phyloP scores from a whole-genome alignment of 2,888 invertebrate species.

The Endomychus coccineus region DNA sequence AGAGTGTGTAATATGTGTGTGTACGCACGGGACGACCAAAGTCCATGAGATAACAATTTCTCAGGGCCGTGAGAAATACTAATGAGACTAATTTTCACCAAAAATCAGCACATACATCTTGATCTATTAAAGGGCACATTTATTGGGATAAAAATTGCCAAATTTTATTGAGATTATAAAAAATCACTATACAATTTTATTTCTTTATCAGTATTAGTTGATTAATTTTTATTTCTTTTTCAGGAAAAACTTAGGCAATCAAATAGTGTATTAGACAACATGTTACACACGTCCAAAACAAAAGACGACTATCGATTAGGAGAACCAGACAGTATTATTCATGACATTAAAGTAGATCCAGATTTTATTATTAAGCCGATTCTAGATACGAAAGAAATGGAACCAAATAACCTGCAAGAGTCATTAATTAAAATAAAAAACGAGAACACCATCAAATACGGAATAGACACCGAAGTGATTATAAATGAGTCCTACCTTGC shows the following conservation, averaged over 20 bases:
- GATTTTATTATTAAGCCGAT: slow-evolving; percentile 23
- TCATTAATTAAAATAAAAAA: slow-evolving; percentile 23
- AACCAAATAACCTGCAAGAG: slow-evolving; percentile 10
- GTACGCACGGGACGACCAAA: too few relatives aligned
- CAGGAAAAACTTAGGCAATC: slow-evolving; percentile 55
- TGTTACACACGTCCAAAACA: slow-evolving; percentile 44
- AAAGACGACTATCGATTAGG: slow-evolving; percentile 33
- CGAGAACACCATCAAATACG: slow-evolving; percentile 12
- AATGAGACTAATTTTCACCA: too few relatives aligned
- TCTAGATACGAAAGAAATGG: slow-evolving; percentile 12
- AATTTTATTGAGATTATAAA: too few relatives aligned
- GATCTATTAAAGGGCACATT: too few relatives aligned
- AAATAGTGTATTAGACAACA: slow-evolving; percentile 52
- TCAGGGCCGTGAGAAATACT: too few relatives aligned
- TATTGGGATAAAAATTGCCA: too few relatives aligned
- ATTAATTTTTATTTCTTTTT: slow-evolving; percentile 36
- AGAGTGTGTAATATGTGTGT: too few relatives aligned
- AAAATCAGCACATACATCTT: too few relatives aligned
- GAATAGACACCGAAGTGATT: slow-evolving; percentile 1
- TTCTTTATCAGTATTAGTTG: too few relatives aligned
- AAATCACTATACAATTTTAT: too few relatives aligned
- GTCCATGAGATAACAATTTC: too few relatives aligned
- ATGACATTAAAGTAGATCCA: slow-evolving; percentile 24
- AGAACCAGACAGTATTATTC: slow-evolving; percentile 33
- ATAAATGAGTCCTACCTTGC: background rate